Percentiles rank a stretch among this genome's conserved stretches.
Evolutionary conservation across 1,140 invertebrate species (phyloP).

Genomic region (Kradibia gibbosae): DNA sequence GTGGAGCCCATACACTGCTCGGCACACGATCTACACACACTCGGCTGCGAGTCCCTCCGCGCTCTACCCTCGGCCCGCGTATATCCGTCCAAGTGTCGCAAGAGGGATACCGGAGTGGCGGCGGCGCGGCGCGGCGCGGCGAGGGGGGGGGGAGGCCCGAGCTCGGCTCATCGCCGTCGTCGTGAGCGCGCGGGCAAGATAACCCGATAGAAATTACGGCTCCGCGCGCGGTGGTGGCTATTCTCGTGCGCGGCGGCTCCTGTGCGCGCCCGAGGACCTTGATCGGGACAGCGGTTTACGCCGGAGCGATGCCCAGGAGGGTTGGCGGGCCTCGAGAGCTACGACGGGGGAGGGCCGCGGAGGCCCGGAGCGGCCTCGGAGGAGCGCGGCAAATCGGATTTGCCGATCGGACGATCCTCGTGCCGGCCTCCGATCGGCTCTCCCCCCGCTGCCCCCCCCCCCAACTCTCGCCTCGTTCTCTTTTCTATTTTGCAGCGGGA

Average conservation of each 20-base stretch:
- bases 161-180: not conserved
- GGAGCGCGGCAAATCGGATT: slow-evolving; percentile 44
- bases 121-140: too few species aligned
- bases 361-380: not conserved
- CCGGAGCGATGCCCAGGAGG: not conserved
- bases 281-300: slow-evolving; percentile 13
- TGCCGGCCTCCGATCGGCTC: not conserved
- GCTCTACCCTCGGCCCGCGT: not conserved
- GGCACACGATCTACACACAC: slow-evolving; percentile 4
- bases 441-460: not conserved
- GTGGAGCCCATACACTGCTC: slow-evolving; percentile 55
- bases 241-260: slow-evolving; percentile 38
- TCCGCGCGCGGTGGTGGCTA: slow-evolving; percentile 35
- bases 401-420: slow-evolving; percentile 30
- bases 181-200: slow-evolving; percentile 52
- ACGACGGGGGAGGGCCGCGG: not conserved
- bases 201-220: slow-evolving; percentile 64
- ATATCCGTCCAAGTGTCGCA: not conserved
- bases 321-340: not conserved
- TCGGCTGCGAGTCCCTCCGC: not conserved
- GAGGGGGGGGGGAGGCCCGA: too few species aligned
- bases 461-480: not conserved
- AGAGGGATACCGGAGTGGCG: not conserved
- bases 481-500: not conserved
- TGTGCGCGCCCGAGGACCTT: slow-evolving; percentile 21